phyloP scores from a whole-genome alignment of 2,113 vertebrate species.

The Apaloderma vittatum region DNA sequence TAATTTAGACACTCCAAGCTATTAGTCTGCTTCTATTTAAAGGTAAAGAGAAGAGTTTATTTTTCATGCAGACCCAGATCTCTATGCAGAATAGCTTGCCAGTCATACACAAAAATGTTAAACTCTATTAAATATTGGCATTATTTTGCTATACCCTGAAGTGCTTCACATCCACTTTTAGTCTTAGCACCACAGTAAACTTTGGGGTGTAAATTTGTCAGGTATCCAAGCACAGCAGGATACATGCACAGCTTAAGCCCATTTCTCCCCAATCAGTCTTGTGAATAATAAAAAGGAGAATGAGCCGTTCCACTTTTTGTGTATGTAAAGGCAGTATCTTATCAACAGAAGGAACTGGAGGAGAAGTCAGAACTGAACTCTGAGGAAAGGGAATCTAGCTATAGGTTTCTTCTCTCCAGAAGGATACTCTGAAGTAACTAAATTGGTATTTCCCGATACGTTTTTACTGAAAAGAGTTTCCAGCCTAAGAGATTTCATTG shows the following conservation, averaged over 20 bases:
- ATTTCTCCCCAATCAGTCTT: neutral
- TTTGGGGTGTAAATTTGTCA: slow-evolving; percentile 59
- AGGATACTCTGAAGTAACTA: neutral
- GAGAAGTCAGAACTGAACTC: neutral
- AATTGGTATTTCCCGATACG: neutral
- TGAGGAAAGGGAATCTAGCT: neutral
- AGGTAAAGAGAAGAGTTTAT: slow-evolving; percentile 48
- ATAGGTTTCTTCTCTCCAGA: neutral
- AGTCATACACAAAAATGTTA: slow-evolving; percentile 6
- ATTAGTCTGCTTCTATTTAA: slow-evolving; percentile 51
- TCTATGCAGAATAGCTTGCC: neutral
- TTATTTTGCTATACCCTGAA: slow-evolving; percentile 5
- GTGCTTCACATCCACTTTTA: slow-evolving; percentile 2
- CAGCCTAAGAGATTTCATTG: neutral
- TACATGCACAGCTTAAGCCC: slow-evolving; percentile 4
- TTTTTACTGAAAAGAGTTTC: neutral
- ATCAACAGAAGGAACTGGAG: neutral
- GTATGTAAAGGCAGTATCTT: neutral
- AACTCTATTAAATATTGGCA: neutral
- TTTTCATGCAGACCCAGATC: slow-evolving; percentile 41
- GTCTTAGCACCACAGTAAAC: slow-evolving; percentile 11
- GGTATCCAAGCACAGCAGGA: slow-evolving; percentile 39
- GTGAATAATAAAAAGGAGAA: slow-evolving; percentile 17
- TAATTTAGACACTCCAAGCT: slow-evolving; percentile 41
- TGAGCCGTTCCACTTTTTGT: neutral